A percentile compares a stretch with the other conserved stretches of the same genome.
Conservation (phyloP, 2,113 vertebrate genomes). For the Edolisoma coerulescens region DNA sequence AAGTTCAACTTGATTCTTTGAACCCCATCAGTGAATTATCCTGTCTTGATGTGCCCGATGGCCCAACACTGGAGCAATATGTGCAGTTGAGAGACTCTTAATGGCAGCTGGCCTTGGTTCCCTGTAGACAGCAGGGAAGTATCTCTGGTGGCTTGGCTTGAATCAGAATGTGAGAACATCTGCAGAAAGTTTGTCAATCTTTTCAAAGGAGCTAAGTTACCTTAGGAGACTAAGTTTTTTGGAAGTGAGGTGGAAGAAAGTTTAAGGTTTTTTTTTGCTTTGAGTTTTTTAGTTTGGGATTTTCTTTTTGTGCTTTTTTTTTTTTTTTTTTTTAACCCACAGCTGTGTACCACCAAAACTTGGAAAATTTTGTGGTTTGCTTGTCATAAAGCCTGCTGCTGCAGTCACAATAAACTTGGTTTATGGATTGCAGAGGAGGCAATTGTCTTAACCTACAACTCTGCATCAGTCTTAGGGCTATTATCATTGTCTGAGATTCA, state of each 20-base stretch:
- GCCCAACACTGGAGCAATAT: neutral
- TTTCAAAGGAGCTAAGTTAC: neutral
- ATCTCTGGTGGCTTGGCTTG: neutral
- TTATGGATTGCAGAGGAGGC: neutral
- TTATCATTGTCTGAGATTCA: neutral
- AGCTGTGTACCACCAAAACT: neutral
- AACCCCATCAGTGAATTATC: neutral
- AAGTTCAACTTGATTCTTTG: neutral
- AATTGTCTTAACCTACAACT: neutral
- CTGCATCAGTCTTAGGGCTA: neutral
- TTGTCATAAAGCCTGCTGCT: neutral
- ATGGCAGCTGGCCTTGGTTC: rapidly evolving
- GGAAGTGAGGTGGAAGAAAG: neutral
- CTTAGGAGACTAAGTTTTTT: neutral
- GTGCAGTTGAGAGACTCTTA: neutral
- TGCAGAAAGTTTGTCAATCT: neutral
- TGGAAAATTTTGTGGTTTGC: neutral
- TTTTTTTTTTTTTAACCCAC: no score
- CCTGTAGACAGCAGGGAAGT: neutral
- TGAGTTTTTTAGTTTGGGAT: neutral
- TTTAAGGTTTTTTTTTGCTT: neutral
- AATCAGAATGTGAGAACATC: neutral
- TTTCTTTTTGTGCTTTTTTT: no score
- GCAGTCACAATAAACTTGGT: neutral
- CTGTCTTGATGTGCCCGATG: rapidly evolving